Evolutionary conservation across 2,888 invertebrate species (phyloP), one percentile per base, ranked within the genome.

Genomic region (Apoda limacodes): DNA sequence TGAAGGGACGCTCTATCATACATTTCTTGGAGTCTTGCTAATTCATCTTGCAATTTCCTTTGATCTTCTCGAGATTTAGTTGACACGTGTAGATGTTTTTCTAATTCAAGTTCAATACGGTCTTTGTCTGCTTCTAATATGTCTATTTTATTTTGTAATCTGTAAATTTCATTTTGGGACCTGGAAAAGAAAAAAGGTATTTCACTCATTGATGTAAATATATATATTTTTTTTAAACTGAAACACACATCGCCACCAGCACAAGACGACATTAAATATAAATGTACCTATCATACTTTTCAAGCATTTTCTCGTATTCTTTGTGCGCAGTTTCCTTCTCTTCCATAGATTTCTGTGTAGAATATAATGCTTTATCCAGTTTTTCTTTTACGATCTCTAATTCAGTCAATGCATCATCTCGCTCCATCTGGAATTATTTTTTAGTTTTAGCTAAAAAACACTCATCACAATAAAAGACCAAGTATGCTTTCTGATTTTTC

Each of bases 251-350:
- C 54, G 52, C 52, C 55, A 65, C 61, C 60, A 68, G 60, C 67
- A 76, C 76, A 65, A 67, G 59, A 75, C 72, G 55, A 74, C 70
- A 74, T 51, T 35, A 14, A 55, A 42, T 58, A 50, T 44, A 58
- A 64, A 56, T 55, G 65, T 83, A 89, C 90, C 90, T 88, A 78
- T 93, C 93, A 70, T 92, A 93, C 83, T 95, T 94, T 72, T 95
- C 95, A 50, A 94, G 83, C 83, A 95, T 87, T 74, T 94, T 92
- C 62, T 95, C 94, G 63, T 93, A 90, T 75, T 95, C 95, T 74
- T 92, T 93, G 80, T 92, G 92, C 49, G 92, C 88, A 30, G 85
- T 88, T 50, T 95, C 95, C 50, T 92, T 89, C 55, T 95, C 95
- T 56, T 95, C 95, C 44, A 92, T 84, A 13, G 90, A 86, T 69